Evolutionary conservation across 1,140 invertebrate genomes (phyloP).

Genomic region (Papilio machaon): DNA sequence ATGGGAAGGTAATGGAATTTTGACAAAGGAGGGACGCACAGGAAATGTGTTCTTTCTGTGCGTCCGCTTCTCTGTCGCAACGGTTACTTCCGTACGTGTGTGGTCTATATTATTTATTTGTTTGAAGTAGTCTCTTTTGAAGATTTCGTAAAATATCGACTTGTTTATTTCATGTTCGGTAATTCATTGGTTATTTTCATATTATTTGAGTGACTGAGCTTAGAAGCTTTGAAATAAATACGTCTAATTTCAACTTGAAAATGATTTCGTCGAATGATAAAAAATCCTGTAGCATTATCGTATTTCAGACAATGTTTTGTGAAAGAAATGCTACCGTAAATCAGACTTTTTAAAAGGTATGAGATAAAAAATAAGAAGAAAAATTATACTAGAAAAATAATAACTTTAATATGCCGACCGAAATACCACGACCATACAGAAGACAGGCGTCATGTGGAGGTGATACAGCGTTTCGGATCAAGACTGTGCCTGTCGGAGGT

Average conservation of each 20-base stretch:
- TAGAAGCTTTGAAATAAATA: not conserved
- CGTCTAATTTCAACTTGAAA: not conserved
- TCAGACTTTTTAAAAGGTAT: too few species aligned
- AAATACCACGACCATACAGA: too few species aligned
- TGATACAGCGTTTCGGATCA: too few species aligned
- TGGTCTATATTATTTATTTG: not conserved
- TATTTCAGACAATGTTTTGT: not conserved
- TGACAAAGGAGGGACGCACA: too few species aligned
- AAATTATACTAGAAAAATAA: too few species aligned
- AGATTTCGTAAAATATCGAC: conserved; percentile 7
- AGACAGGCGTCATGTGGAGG: too few species aligned
- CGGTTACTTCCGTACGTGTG: not conserved
- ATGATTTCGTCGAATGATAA: not conserved
- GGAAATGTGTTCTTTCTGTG: too few species aligned
- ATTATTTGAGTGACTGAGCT: not conserved
- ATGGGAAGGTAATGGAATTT: too few species aligned
- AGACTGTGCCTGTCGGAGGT: too few species aligned
- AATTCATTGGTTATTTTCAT: conserved; percentile 13
- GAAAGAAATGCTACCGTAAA: not conserved
- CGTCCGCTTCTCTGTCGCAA: too few species aligned
- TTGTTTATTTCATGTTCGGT: conserved; percentile 7
- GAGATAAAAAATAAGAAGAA: too few species aligned
- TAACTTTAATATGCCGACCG: too few species aligned
- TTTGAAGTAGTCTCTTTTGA: conserved; percentile 20
- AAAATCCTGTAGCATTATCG: not conserved